A percentile compares a stretch with the other conserved stretches of the same genome.
Conservation (phyloP, 2,888 invertebrate species). For the Apantesis nais region DNA sequence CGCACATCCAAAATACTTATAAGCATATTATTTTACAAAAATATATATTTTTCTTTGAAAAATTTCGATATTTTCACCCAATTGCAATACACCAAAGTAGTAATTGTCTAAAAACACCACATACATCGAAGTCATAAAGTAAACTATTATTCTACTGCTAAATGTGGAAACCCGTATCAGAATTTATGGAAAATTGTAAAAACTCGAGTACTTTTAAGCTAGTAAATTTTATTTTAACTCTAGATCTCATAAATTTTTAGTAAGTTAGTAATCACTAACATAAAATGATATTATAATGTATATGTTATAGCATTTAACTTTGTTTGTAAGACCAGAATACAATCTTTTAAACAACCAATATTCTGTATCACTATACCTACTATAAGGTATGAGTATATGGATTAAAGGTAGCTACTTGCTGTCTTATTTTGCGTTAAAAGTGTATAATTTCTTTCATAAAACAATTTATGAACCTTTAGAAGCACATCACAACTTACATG, state of each 20-base stretch:
- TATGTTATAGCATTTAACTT: background rate
- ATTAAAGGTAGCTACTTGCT: background rate
- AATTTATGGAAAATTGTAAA: constrained; percentile 3
- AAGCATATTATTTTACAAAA: background rate
- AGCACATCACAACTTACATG: too few relatives aligned
- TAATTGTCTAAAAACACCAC: background rate
- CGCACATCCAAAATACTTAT: background rate
- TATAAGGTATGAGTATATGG: background rate
- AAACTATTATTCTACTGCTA: background rate
- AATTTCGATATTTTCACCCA: background rate
- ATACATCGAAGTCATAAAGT: background rate
- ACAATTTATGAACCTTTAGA: background rate
- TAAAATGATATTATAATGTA: background rate
- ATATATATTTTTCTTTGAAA: background rate
- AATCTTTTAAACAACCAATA: background rate
- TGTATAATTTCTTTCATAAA: background rate
- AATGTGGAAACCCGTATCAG: constrained; percentile 20
- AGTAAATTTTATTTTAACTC: background rate
- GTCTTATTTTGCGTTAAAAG: background rate
- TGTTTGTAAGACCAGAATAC: background rate
- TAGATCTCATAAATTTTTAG: too few relatives aligned
- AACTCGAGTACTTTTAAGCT: background rate
- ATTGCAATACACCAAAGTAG: background rate
- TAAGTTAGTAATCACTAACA: too few relatives aligned
- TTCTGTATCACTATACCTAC: too few relatives aligned